Evolutionary conservation across 2,888 invertebrate genomes (phyloP).

Genomic region (Erebia palarica): DNA sequence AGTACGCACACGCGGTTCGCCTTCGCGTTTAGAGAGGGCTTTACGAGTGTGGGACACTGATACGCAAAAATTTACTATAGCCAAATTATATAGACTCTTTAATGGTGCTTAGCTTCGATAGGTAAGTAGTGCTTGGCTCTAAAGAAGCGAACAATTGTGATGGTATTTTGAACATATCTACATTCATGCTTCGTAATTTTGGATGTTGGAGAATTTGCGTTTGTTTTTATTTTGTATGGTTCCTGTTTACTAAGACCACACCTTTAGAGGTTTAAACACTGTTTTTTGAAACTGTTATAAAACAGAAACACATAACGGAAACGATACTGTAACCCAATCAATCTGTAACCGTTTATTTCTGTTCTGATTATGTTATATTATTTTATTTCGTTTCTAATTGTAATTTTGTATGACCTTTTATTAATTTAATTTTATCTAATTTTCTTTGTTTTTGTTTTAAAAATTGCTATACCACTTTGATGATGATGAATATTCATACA

Average conservation of each 20-base stretch:
- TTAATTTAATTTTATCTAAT: too few species aligned
- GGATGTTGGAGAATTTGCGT: neutral
- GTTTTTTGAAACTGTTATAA: too few species aligned
- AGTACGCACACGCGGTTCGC: slow-evolving; percentile 58
- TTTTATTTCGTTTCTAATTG: too few species aligned
- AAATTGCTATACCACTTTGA: too few species aligned
- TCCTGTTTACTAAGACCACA: neutral
- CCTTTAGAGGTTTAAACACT: neutral
- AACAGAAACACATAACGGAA: too few species aligned
- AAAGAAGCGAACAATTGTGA: slow-evolving; percentile 8
- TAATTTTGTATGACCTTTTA: too few species aligned
- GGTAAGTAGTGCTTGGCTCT: slow-evolving; percentile 9
- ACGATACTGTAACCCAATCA: too few species aligned
- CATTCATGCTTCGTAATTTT: neutral
- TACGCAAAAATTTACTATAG: slow-evolving; percentile 27
- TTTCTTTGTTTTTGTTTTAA: too few species aligned
- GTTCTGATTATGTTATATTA: too few species aligned
- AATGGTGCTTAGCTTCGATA: neutral
- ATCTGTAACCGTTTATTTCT: too few species aligned
- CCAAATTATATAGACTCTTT: slow-evolving; percentile 4
- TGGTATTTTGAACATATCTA: slow-evolving; percentile 7
- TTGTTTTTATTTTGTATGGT: neutral
- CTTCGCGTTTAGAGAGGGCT: slow-evolving; percentile 39
- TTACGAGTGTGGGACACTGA: slow-evolving; percentile 31
- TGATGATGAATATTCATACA: too few species aligned